phyloP scores from a whole-genome alignment of 2,113 vertebrate genomes.

The Ailuropoda melanoleuca region DNA sequence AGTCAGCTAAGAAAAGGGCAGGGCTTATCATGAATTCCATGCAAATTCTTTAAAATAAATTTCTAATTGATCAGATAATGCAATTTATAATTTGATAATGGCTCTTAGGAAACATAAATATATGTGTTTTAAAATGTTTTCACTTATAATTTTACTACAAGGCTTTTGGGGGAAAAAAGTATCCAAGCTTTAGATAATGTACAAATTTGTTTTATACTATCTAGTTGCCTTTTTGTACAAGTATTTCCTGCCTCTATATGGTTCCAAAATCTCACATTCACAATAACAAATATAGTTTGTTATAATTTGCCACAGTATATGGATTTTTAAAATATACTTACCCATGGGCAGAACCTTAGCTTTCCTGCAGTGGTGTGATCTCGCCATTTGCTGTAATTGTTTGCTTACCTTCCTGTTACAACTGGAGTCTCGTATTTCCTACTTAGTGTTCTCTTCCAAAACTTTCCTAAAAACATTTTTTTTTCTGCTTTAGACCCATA shows the following conservation, averaged over 20 bases:
- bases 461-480: neutral
- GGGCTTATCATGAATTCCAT: neutral
- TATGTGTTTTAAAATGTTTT: neutral
- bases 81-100: neutral
- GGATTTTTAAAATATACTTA: neutral
- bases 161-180: neutral
- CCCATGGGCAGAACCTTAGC: neutral
- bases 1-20: neutral
- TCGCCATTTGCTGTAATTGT: neutral
- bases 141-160: neutral
- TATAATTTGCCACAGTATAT: neutral
- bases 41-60: neutral
- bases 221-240: neutral
- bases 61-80: neutral
- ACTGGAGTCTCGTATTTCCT: neutral
- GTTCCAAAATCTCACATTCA: neutral
- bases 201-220: neutral
- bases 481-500: neutral
- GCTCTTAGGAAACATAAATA: neutral
- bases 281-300: neutral
- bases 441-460: neutral
- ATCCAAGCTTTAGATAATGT: neutral
- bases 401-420: neutral
- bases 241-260: neutral
- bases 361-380: too few species aligned